A percentile compares a stretch with the other conserved stretches of the same genome.
phyloP scores from a whole-genome alignment of 2,888 invertebrate species.

The Doris montereyensis region DNA sequence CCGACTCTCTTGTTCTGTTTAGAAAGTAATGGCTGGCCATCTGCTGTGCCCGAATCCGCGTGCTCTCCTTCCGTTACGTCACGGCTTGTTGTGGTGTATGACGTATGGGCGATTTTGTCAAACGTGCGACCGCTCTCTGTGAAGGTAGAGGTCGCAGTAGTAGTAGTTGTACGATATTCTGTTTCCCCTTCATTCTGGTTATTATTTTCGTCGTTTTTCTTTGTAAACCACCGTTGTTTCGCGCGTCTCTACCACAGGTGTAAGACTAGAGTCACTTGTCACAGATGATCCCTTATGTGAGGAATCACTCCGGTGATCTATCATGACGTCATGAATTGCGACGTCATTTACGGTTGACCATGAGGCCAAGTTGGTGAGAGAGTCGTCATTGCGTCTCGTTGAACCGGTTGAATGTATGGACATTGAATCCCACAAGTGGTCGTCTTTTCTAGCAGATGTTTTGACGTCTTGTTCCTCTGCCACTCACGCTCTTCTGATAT shows the following conservation, averaged over 20 bases:
- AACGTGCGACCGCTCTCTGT: too few species aligned
- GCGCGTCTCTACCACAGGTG: not conserved
- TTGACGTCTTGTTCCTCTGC: too few species aligned
- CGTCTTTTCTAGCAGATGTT: too few species aligned
- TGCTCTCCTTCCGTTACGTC: not conserved
- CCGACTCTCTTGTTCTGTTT: not conserved
- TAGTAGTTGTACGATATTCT: too few species aligned
- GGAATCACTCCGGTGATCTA: not conserved
- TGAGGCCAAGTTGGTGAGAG: not conserved
- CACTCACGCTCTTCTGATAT: too few species aligned
- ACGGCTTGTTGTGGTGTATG: not conserved
- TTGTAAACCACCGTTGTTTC: slow-evolving; percentile 13
- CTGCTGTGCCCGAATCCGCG: not conserved
- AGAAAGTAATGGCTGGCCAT: not conserved
- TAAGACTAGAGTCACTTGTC: not conserved
- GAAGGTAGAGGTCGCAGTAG: too few species aligned
- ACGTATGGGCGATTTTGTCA: too few species aligned
- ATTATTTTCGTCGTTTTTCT: too few species aligned
- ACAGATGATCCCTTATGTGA: not conserved
- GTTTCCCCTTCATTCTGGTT: too few species aligned
- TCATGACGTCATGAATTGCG: not conserved
- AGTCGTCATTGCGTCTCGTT: not conserved
- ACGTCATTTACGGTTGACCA: not conserved
- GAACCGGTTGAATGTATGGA: slow-evolving; percentile 8
- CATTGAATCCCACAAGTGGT: not conserved